A percentile compares a stretch with the other conserved stretches of the same genome.
Conservation (phyloP, 2,888 invertebrate species). For the Gymnoscelis rufifasciata region DNA sequence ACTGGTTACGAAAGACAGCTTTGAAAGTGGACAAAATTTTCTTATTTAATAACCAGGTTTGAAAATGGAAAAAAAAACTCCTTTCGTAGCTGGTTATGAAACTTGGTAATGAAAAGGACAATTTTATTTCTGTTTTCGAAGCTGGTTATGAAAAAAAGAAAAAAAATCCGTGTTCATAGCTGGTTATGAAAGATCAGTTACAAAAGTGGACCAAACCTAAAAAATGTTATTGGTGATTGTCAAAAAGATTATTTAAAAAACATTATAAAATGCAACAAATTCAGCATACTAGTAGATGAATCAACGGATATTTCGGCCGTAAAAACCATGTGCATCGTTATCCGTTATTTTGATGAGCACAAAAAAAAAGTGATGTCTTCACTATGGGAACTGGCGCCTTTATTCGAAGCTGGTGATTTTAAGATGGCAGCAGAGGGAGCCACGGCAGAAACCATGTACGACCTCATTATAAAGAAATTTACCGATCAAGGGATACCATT, state of each 20-base stretch:
- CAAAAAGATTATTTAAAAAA: slow-evolving; percentile 8
- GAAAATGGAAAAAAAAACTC: too few species aligned
- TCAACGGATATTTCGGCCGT: slow-evolving; percentile 3
- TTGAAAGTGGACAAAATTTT: too few species aligned
- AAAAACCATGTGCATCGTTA: slow-evolving; percentile 7
- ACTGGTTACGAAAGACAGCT: too few species aligned
- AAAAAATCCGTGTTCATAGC: too few species aligned
- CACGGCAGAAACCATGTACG: neutral
- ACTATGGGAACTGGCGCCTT: slow-evolving; percentile 1
- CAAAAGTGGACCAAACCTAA: too few species aligned
- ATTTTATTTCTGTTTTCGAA: too few species aligned
- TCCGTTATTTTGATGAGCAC: neutral
- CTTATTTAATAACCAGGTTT: too few species aligned
- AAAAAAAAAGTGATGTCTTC: neutral
- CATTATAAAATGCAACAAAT: neutral
- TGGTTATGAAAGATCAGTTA: too few species aligned
- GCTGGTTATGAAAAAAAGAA: too few species aligned
- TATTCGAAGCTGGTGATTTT: slow-evolving; percentile 1
- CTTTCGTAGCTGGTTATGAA: too few species aligned
- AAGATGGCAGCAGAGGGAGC: slow-evolving; percentile 12
- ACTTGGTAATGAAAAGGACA: too few species aligned
- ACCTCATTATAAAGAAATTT: neutral
- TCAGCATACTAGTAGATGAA: slow-evolving; percentile 7
- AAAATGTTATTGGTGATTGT: slow-evolving; percentile 3
- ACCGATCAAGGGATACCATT: slow-evolving; percentile 7